A percentile compares a stretch with the other conserved stretches of the same genome.
These are phyloP conservation scores for Sipha flava DNA, from an alignment of 1,140 invertebrate genomes.

Conservation along the genomic window DNA sequence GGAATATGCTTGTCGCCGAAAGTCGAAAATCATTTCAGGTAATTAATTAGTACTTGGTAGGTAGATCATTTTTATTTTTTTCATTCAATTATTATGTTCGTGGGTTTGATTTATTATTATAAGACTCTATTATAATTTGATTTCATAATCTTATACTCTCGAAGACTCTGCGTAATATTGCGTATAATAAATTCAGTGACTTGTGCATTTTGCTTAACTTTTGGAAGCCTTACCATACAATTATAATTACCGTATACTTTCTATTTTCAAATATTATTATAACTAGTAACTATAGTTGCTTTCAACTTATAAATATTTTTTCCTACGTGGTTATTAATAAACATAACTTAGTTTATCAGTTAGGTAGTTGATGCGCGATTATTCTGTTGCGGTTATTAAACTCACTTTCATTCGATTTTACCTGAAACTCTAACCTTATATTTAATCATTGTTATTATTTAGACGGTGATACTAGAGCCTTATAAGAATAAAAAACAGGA, in stretches of 20 bases:
- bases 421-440: not conserved
- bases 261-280: not conserved
- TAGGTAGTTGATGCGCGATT: not conserved
- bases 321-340: not conserved
- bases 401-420: not conserved
- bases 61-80: not conserved
- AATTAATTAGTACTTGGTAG: conserved; percentile 28
- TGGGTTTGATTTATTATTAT: not conserved
- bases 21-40: conserved; percentile 54
- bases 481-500: conserved; percentile 47
- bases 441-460: not conserved
- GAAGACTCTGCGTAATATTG: not conserved
- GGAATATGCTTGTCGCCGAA: conserved; percentile 51
- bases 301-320: not conserved
- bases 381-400: not conserved
- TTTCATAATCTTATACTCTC: not conserved
- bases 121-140: not conserved
- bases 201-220: not conserved
- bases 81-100: no score
- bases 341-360: not conserved
- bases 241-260: not conserved
- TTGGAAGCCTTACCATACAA: not conserved
- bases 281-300: not conserved
- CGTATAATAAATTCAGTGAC: not conserved
- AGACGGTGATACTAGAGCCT: conserved; percentile 46